Evolutionary conservation across 1,140 invertebrate species (phyloP).

Genomic region (Phocides pigmalion): DNA sequence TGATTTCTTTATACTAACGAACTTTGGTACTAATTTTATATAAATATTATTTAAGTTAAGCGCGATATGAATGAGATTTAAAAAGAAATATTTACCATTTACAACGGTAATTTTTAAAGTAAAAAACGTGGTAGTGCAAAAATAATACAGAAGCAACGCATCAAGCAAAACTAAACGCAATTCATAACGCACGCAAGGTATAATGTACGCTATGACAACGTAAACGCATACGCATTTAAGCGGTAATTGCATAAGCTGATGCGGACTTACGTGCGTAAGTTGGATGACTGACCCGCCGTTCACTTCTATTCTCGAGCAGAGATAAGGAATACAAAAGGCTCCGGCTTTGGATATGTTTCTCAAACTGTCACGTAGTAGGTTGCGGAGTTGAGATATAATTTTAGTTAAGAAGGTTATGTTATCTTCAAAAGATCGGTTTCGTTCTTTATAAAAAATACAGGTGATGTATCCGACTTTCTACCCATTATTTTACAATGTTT

Average conservation of each 20-base stretch:
- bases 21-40: not conserved
- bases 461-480: constrained; percentile 38
- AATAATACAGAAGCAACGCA: not conserved
- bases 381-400: not conserved
- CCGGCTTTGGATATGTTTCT: not conserved
- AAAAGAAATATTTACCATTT: not conserved
- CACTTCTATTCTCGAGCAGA: not conserved
- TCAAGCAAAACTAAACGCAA: not conserved
- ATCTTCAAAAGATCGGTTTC: constrained; percentile 37
- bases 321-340: constrained; percentile 20
- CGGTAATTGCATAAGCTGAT: not conserved
- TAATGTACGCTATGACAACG: not conserved
- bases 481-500: constrained; percentile 47
- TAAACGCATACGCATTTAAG: not conserved
- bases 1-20: not conserved
- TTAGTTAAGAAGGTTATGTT: not conserved
- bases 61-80: not conserved
- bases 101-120: not conserved
- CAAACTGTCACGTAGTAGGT: constrained; percentile 8
- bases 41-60: not conserved
- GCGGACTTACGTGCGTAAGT: constrained; percentile 10
- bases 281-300: constrained; percentile 1
- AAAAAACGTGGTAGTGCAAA: not conserved
- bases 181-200: not conserved
- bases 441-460: constrained; percentile 40